Evolutionary conservation across 2,797 vertebrate species (phyloP), one percentile per base, ranked within the genome.

Genomic region (Miichthys miiuy): DNA sequence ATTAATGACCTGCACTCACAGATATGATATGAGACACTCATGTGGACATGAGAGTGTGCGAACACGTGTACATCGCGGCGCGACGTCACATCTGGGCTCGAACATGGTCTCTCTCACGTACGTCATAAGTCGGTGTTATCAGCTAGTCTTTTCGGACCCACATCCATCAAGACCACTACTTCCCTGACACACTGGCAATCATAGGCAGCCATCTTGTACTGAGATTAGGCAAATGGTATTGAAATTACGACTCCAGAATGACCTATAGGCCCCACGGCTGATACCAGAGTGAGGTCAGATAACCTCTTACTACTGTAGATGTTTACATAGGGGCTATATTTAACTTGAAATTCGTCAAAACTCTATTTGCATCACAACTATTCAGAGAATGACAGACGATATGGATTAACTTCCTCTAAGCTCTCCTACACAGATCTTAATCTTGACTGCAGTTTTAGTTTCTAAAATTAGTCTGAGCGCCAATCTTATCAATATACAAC

Each of bases 181-280:
- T 89, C 85, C 90, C 67, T 77, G 92, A 91, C 87, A 87, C 69
- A 42, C 70, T 38, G 72, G 72, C 85, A 91, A 93, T 92, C 90
- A 72, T 72, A 48, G 46, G 64, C 84, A 87, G 91, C 84, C 90
- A 93, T 93, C 91, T 85, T 75, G 73, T 62, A 65, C 88, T 60
- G 66, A 89, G 88, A 92, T 92, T 90, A 91, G 82, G 77, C 89
- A 89, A 92, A 92, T 87, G 50, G 75, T 89, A 92, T 89, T 90
- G 72, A 91, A 91, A 93, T 90, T 51, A 88, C 61, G 10, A 79
- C 60, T 83, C 38, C 68, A 83, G 68, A 89, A 48, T 58, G 73
- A 86, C 82, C 66, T 27, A 38, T 38, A 41, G 61, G 61, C 54
- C 70, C 68, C 38, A 13, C 17, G 9, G 8, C 64, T 41, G 82